phyloP scores from a whole-genome alignment of 1,140 invertebrate species.

The Triops longicaudatus region DNA sequence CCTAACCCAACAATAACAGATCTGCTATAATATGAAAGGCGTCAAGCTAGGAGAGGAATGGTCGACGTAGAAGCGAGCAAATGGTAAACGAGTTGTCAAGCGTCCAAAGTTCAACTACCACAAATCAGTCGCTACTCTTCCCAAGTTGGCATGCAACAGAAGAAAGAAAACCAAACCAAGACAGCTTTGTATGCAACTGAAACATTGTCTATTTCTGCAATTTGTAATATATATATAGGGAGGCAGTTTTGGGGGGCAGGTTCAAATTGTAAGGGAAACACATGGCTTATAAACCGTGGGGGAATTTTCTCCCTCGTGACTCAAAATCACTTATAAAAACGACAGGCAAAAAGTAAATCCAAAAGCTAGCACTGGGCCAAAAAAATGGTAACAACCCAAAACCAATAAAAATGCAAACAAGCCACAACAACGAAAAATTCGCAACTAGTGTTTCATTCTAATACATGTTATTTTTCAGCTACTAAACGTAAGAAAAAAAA shows the following conservation, averaged over 20 bases:
- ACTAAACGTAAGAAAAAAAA: background rate
- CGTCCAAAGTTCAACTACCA: background rate
- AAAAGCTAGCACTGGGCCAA: constrained; percentile 12
- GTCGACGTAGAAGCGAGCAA: background rate
- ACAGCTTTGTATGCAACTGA: background rate
- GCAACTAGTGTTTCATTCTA: background rate
- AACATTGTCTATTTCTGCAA: background rate
- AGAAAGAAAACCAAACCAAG: background rate
- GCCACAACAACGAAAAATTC: background rate
- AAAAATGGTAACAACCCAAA: constrained; percentile 3
- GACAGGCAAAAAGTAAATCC: constrained; percentile 5
- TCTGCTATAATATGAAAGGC: background rate
- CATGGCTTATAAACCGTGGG: background rate
- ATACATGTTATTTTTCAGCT: background rate
- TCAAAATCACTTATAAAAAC: background rate
- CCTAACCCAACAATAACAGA: background rate
- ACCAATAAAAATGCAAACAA: constrained; percentile 10
- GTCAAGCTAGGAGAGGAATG: background rate
- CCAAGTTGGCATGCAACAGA: background rate
- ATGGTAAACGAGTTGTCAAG: background rate
- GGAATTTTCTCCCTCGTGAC: background rate
- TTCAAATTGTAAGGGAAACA: background rate
- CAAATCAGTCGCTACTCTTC: background rate
- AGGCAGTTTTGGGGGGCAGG: background rate
- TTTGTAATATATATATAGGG: background rate